Evolutionary conservation across 2,888 invertebrate genomes (phyloP).

Genomic region (Caenorhabditis parvicauda): DNA sequence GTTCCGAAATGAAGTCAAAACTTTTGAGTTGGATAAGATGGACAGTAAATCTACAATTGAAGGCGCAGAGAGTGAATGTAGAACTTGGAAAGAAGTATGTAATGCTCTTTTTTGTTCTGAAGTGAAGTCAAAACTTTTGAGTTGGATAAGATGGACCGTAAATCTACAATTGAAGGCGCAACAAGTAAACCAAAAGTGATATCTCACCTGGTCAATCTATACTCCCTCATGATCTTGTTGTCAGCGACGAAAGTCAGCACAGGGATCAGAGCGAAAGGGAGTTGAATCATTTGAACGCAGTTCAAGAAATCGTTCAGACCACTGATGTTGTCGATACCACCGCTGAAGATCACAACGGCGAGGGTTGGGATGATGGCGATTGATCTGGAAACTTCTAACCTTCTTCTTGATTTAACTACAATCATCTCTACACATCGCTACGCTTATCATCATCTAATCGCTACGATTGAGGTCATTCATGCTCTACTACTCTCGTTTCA

Average conservation of each 20-base stretch:
- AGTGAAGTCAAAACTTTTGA: too few relatives aligned
- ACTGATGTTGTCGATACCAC: slow-evolving; percentile 50
- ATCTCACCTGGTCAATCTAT: slow-evolving; percentile 74
- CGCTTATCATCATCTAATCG: too few relatives aligned
- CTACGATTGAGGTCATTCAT: too few relatives aligned
- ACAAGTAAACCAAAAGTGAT: too few relatives aligned
- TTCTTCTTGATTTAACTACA: not conserved
- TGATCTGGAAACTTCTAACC: slow-evolving; percentile 61
- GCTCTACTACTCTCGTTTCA: too few relatives aligned
- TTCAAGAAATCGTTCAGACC: slow-evolving; percentile 81
- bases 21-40: too few relatives aligned
- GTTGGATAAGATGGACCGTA: too few relatives aligned
- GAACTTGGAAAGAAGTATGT: too few relatives aligned
- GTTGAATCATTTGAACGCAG: slow-evolving; percentile 81
- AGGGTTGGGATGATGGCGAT: slow-evolving; percentile 75
- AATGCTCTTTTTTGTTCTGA: not conserved
- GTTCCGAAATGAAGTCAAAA: too few relatives aligned
- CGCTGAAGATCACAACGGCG: slow-evolving; percentile 63
- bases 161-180: slow-evolving; percentile 2
- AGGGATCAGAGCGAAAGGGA: slow-evolving; percentile 68
- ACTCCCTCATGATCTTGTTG: slow-evolving; percentile 77
- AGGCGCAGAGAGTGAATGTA: too few relatives aligned
- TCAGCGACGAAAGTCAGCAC: slow-evolving; percentile 81
- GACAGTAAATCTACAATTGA: too few relatives aligned
- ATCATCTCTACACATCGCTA: not conserved